These are phyloP conservation scores for Tragelaphus oryx DNA, from an alignment of 2,797 vertebrate genomes.

Conservation along the genomic window DNA sequence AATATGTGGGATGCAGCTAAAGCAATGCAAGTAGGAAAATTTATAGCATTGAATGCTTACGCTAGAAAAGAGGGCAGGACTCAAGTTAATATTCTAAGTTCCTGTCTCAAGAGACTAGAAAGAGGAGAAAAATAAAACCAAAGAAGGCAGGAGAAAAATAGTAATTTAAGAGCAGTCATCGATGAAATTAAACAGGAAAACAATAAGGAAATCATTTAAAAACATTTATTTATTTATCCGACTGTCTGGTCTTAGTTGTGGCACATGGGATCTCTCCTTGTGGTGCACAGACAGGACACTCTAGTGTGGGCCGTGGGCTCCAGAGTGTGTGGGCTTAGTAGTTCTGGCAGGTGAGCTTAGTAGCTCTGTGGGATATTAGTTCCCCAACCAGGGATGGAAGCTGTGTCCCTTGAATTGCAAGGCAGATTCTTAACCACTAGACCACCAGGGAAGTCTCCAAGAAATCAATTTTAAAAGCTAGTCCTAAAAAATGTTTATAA, in stretches of 20 bases:
- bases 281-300: fast-evolving
- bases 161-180: not conserved
- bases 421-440: not conserved
- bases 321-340: not conserved
- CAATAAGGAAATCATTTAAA: not conserved
- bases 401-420: not conserved
- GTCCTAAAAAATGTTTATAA: not conserved
- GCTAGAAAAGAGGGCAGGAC: not conserved
- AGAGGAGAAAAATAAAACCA: not conserved
- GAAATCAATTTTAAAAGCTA: not conserved
- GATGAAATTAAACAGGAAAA: not conserved
- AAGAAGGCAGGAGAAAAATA: not conserved
- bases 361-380: not conserved
- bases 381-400: not conserved
- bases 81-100: not conserved
- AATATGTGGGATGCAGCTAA: not conserved
- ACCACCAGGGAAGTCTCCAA: not conserved
- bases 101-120: not conserved
- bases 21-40: not conserved
- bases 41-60: not conserved
- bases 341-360: not conserved
- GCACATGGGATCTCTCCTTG: not conserved
- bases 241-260: not conserved
- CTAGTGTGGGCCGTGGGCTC: not conserved
- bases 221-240: not conserved